Evolutionary conservation across 2,113 vertebrate genomes (phyloP), one percentile per base, ranked within the genome.

Genomic region (Cynoglossus semilaevis): DNA sequence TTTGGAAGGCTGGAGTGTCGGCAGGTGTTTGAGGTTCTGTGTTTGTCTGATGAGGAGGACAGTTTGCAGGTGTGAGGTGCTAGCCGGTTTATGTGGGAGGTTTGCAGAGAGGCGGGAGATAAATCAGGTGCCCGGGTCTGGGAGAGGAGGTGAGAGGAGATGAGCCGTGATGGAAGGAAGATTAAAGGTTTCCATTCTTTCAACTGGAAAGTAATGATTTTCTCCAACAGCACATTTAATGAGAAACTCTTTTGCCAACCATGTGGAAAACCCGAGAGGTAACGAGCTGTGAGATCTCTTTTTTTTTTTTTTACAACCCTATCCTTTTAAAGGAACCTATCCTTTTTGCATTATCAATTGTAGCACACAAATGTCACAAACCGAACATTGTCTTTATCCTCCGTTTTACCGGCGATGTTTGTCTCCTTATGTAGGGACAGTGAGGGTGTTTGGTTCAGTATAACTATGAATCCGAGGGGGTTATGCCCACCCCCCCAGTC

Each of bases 41-140:
- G 43, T 58, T 9, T 41, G 72, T 53, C 43, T 50, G 69, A 59
- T 66, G 66, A 64, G 70, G 58, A 43, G 67, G 70, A 44, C 72
- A 58, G 59, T 53, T 56, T 58, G 77, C 57, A 75, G 72, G 77
- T 76, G 74, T 19, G 56, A 55, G 37, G 54, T 49, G 55, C 17
- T 29, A 11, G 53, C 70, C n/a, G n/a, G 80, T 72, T 69, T 57
- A 58, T 8, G 29, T 48, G 65, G 15, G 55, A 22, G 18, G 61
- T 54, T 73, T 40, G 45, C n/a, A 53, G 68, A 14, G 58, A 58
- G n/a, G n/a, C n/a, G n/a, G n/a, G n/a, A n/a, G n/a, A n/a, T n/a
- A n/a, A n/a, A n/a, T n/a, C n/a, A n/a, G n/a, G n/a, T n/a, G n/a
- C n/a, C n/a, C n/a, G n/a, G n/a, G 64, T 45, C 5, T 35, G 15